A percentile compares a stretch with the other conserved stretches of the same genome.
These are phyloP conservation scores for Cynocephalus volans DNA, from an alignment of 2,113 vertebrate species.

Conservation along the genomic window DNA sequence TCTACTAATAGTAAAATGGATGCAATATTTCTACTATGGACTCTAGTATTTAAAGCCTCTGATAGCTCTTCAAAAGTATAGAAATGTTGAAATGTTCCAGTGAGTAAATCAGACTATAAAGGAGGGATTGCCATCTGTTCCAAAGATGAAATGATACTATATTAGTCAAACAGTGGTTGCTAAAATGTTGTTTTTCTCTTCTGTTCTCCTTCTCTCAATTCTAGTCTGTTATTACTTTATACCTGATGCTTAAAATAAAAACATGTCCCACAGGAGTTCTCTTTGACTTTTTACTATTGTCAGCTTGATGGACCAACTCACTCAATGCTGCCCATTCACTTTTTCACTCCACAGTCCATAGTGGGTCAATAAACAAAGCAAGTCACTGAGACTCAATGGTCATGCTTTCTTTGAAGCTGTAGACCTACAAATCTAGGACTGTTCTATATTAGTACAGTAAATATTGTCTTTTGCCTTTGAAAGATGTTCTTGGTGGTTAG, in stretches of 20 bases:
- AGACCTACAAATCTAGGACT: background rate
- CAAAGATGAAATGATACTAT: background rate
- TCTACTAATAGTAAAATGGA: background rate
- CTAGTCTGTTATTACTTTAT: background rate
- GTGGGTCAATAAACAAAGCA: background rate
- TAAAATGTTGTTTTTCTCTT: conserved; percentile 6
- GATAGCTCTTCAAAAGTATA: background rate
- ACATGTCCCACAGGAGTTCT: background rate
- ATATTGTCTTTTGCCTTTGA: conserved; percentile 23
- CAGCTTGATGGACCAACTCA: background rate
- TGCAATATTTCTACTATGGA: background rate
- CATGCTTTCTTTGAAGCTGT: background rate
- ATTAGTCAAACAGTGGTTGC: background rate
- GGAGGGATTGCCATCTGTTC: background rate
- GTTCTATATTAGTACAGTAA: background rate
- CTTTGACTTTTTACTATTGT: background rate
- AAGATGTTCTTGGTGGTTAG: background rate
- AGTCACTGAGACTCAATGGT: background rate
- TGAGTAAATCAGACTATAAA: background rate
- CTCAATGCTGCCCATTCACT: background rate
- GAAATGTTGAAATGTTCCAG: conserved; percentile 38
- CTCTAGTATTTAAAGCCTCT: conserved; percentile 19
- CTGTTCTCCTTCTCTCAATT: background rate
- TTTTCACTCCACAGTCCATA: background rate
- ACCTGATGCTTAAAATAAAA: background rate